Conservation (phyloP, 2,113 vertebrate genomes). For the Sceloporus tristichus region DNA sequence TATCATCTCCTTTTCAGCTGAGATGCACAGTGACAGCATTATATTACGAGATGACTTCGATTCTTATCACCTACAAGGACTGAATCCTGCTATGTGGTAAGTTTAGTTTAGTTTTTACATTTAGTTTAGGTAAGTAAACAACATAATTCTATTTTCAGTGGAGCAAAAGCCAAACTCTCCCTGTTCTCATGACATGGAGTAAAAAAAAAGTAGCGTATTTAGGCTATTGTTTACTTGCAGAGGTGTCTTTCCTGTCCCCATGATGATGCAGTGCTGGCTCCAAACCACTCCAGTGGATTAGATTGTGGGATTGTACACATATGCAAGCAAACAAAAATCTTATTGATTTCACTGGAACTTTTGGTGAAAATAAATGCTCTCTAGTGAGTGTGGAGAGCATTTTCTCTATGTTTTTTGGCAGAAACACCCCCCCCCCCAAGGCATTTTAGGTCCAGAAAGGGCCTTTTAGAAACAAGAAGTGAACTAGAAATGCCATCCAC, state of each 20-base stretch:
- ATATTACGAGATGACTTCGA: conserved; percentile 97
- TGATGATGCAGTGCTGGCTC: not conserved
- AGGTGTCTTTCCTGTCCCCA: not conserved
- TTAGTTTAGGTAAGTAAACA: conserved; percentile 2
- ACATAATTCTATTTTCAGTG: conserved; percentile 1
- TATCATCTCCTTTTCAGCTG: conserved; percentile 79
- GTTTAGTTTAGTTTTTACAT: conserved; percentile 55
- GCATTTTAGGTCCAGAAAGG: no score
- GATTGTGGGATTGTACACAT: no score
- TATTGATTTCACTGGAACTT: no score
- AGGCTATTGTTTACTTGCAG: not conserved
- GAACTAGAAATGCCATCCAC: no score
- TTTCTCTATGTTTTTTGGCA: no score
- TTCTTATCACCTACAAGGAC: conserved; percentile 87
- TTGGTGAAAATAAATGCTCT: no score
- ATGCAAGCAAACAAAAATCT: no score
- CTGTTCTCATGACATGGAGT: no score
- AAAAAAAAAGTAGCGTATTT: not conserved
- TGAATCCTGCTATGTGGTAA: conserved; percentile 94
- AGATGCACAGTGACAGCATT: conserved; percentile 91
- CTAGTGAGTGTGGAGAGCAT: no score
- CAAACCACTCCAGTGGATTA: not conserved
- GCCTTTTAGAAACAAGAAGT: no score
- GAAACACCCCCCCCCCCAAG: no score
- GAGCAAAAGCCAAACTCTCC: not conserved